These are phyloP conservation scores for Perizoma flavofasciatum DNA, from an alignment of 2,888 invertebrate genomes.

Conservation along the genomic window DNA sequence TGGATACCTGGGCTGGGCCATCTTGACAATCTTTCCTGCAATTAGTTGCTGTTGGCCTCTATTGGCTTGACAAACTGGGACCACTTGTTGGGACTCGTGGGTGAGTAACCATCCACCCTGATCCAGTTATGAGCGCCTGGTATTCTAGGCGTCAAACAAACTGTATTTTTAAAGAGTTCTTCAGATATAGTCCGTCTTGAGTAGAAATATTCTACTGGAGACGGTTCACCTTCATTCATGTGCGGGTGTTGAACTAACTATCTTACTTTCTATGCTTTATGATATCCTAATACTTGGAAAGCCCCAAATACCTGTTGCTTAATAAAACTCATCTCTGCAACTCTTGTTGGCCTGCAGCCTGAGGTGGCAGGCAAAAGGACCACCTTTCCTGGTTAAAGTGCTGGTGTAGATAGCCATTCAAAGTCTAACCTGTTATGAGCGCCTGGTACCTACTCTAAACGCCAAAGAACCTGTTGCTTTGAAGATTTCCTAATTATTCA, in stretches of 20 bases:
- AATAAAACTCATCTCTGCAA: background rate
- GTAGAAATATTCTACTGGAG: too few species aligned
- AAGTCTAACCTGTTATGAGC: background rate
- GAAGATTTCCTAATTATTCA: background rate
- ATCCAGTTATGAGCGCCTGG: constrained; percentile 12
- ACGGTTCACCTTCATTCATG: background rate
- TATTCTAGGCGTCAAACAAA: constrained; percentile 11
- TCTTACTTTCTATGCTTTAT: background rate
- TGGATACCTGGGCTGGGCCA: too few species aligned
- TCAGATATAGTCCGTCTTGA: too few species aligned
- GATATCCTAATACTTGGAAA: background rate
- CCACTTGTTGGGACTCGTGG: too few species aligned
- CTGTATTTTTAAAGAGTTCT: background rate
- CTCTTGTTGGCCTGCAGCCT: constrained; percentile 2
- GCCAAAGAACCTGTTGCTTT: constrained; percentile 4
- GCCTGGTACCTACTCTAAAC: constrained; percentile 2
- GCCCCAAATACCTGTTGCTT: constrained; percentile 1
- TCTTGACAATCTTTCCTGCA: background rate
- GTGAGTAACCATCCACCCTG: too few species aligned
- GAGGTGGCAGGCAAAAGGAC: background rate
- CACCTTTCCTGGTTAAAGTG: too few species aligned
- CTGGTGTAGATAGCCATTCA: background rate
- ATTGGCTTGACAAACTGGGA: too few species aligned
- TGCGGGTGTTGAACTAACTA: background rate
- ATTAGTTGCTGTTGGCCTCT: background rate